phyloP scores from a whole-genome alignment of 2,888 invertebrate species.

The Dynastes hyllus region DNA sequence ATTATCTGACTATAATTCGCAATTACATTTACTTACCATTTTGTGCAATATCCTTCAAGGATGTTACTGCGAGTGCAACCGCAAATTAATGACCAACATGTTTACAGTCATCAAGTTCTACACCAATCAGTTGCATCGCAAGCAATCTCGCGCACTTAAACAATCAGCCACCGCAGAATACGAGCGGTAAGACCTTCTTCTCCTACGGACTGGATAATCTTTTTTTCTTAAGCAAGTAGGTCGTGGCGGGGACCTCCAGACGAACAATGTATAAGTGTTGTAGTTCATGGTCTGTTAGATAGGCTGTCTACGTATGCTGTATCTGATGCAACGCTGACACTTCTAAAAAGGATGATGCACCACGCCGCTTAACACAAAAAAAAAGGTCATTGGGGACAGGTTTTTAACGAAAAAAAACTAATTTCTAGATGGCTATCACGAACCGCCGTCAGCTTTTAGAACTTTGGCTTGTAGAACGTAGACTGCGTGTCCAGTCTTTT shows the following conservation, averaged over 20 bases:
- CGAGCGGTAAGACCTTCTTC: constrained; percentile 8
- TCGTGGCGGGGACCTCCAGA: constrained; percentile 22
- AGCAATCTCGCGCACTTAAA: background rate
- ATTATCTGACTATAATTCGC: no score
- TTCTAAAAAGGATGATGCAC: constrained; percentile 41
- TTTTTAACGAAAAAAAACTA: no score
- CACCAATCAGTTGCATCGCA: no score
- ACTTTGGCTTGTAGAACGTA: background rate
- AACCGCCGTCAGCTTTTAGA: background rate
- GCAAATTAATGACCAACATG: no score
- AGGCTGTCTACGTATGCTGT: constrained; percentile 15
- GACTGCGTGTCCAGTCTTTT: constrained; percentile 34
- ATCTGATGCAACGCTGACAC: constrained; percentile 42
- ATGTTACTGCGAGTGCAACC: no score
- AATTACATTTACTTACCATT: no score
- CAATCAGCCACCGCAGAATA: constrained; percentile 1
- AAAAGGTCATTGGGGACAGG: no score
- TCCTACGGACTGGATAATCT: constrained; percentile 15
- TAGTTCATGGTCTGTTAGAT: constrained; percentile 43
- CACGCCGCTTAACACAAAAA: constrained; percentile 17
- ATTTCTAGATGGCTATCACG: constrained; percentile 37
- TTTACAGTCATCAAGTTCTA: no score
- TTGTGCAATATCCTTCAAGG: no score
- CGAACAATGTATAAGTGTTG: constrained; percentile 28
- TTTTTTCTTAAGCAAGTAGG: constrained; percentile 21